phyloP scores from a whole-genome alignment of 1,140 invertebrate species.

The Scaptomyza graminum region DNA sequence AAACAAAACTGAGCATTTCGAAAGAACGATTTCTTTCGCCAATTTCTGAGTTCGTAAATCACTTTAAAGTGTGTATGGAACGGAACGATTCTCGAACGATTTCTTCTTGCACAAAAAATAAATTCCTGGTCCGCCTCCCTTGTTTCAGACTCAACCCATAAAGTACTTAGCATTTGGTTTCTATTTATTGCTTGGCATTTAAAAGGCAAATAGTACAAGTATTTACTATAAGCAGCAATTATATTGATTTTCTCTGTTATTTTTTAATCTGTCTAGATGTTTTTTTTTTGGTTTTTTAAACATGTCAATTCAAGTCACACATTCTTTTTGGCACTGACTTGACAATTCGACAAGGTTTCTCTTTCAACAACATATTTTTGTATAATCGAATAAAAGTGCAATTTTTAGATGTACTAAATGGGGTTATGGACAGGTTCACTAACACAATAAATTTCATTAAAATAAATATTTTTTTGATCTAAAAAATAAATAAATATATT shows the following conservation, averaged over 20 bases:
- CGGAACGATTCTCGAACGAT: constrained; percentile 24
- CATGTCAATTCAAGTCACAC: constrained; percentile 59
- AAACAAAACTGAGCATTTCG: constrained; percentile 12
- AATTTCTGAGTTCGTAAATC: constrained; percentile 70
- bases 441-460: too few relatives aligned
- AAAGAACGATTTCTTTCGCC: constrained; percentile 13
- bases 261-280: constrained; percentile 45
- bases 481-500: too few relatives aligned
- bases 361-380: constrained; percentile 39
- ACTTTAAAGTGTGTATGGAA: constrained; percentile 58
- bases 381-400: not conserved
- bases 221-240: constrained; percentile 49
- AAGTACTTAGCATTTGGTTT: constrained; percentile 22
- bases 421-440: too few relatives aligned
- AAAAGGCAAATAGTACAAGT: constrained; percentile 42
- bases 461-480: too few relatives aligned
- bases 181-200: constrained; percentile 57
- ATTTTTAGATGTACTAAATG: too few relatives aligned
- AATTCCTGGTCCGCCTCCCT: constrained; percentile 8
- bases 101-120: constrained; percentile 25
- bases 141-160: constrained; percentile 3
- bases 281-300: constrained; percentile 19
- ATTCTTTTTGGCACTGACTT: constrained; percentile 52
- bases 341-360: constrained; percentile 61
- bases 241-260: constrained; percentile 54